phyloP scores from a whole-genome alignment of 2,797 vertebrate species.

The Anguilla marmorata region DNA sequence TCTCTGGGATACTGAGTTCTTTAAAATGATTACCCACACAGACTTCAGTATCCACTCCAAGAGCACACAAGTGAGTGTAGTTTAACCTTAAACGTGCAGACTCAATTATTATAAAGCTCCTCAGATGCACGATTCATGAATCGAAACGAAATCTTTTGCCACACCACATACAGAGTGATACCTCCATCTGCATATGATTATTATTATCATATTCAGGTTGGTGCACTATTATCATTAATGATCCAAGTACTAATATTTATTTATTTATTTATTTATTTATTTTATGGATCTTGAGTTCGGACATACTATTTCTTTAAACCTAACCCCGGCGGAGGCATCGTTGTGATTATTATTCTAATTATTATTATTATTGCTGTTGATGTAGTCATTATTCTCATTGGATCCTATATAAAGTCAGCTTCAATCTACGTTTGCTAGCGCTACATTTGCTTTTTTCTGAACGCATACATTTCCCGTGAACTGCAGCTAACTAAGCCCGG shows the following conservation, averaged over 20 bases:
- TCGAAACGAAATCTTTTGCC: neutral
- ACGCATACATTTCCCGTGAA: conserved; percentile 64
- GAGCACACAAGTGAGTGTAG: neutral
- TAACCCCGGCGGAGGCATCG: neutral
- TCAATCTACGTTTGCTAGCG: neutral
- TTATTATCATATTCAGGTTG: no score
- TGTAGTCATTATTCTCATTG: neutral
- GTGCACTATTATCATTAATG: no score
- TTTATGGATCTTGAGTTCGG: neutral
- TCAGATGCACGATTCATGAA: neutral
- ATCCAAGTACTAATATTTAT: no score
- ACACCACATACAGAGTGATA: neutral
- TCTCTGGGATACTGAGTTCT: conserved; percentile 77
- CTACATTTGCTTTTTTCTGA: neutral
- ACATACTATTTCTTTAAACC: neutral
- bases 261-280: neutral
- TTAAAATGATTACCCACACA: neutral
- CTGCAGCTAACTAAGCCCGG: conserved; percentile 58
- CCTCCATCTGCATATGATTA: neutral
- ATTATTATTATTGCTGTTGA: neutral
- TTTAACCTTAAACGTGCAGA: neutral
- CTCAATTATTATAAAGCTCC: neutral
- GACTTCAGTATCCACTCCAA: neutral
- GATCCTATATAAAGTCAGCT: neutral
- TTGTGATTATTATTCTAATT: neutral